Conservation (phyloP, 2,797 vertebrate species). For the Percopsis omiscomaycus region DNA sequence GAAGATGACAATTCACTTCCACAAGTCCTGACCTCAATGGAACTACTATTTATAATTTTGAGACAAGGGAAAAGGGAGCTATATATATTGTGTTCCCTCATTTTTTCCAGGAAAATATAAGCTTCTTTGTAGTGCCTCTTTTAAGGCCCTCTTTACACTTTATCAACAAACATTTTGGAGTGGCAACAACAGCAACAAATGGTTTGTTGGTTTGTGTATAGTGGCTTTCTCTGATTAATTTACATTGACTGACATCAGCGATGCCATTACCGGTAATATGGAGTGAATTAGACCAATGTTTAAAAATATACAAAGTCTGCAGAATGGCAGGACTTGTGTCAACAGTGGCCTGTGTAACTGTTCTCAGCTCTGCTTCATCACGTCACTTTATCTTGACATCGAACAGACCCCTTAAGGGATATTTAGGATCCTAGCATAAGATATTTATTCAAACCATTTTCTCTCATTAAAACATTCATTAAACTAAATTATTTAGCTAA, state of each 20-base stretch:
- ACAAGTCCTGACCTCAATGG: background rate
- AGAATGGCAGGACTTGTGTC: slow-evolving; percentile 54
- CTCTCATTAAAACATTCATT: slow-evolving; percentile 46
- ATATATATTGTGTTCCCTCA: slow-evolving; percentile 1
- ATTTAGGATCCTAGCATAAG: slow-evolving; percentile 38
- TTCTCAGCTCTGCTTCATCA: slow-evolving; percentile 30
- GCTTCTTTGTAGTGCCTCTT: background rate
- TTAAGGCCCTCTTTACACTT: background rate
- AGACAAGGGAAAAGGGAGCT: background rate
- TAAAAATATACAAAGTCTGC: slow-evolving; percentile 68
- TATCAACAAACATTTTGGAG: background rate
- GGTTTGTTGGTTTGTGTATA: slow-evolving; percentile 2
- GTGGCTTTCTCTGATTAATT: slow-evolving; percentile 32
- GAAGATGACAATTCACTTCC: background rate
- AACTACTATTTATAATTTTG: background rate
- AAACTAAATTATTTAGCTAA: background rate
- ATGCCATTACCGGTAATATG: slow-evolving; percentile 53
- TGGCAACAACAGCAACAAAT: background rate
- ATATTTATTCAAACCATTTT: slow-evolving; percentile 46
- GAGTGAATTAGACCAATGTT: slow-evolving; percentile 57
- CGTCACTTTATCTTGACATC: slow-evolving; percentile 45
- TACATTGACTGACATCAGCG: slow-evolving; percentile 56
- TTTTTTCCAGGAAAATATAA: background rate
- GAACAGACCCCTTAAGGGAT: slow-evolving; percentile 53
- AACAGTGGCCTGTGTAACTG: slow-evolving; percentile 67